Conservation (phyloP, 2,888 invertebrate species). For the Luperina nickerlii region DNA sequence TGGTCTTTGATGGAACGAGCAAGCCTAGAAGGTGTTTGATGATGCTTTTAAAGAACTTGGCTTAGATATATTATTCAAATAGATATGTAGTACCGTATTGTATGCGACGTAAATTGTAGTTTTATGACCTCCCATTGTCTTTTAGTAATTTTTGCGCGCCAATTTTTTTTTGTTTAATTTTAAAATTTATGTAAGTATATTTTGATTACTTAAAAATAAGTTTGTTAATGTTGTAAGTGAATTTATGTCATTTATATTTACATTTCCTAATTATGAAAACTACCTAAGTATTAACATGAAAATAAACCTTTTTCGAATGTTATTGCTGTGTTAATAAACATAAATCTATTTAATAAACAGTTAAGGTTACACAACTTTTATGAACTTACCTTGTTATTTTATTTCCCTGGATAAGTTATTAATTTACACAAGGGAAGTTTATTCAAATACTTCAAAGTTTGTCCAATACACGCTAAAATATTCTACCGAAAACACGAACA, state of each 20-base stretch:
- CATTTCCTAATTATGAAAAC: not conserved
- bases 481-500: slow-evolving; percentile 48
- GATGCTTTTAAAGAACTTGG: not conserved
- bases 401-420: slow-evolving; percentile 16
- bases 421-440: slow-evolving; percentile 17
- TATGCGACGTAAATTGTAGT: not conserved
- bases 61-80: not conserved
- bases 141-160: not conserved
- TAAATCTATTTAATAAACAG: not conserved
- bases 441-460: slow-evolving; percentile 42
- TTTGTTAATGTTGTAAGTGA: not conserved
- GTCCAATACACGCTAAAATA: slow-evolving; percentile 47
- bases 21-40: not conserved
- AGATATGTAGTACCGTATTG: not conserved
- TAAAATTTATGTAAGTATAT: too few species aligned
- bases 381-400: slow-evolving; percentile 50
- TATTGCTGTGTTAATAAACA: not conserved
- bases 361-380: not conserved
- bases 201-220: not conserved
- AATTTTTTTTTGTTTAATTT: not conserved
- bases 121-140: not conserved
- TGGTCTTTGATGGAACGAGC: not conserved
- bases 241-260: not conserved
- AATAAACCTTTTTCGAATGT: not conserved
- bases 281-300: not conserved